Evolutionary conservation across 2,797 vertebrate genomes (phyloP).

Genomic region (Serranus cabrilla): DNA sequence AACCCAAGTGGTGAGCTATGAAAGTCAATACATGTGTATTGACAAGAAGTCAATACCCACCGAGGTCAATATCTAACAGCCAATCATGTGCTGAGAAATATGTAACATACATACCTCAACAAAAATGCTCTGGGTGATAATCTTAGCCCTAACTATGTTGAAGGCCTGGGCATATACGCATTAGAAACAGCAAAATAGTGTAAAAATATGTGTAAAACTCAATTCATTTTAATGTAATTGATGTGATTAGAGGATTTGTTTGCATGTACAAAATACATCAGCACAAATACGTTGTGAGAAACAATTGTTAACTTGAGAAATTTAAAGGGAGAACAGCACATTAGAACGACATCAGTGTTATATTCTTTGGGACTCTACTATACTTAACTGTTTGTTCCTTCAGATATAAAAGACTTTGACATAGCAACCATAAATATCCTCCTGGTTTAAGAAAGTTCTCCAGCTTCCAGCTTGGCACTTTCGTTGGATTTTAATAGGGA

Average conservation of each 20-base stretch:
- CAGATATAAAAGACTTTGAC: background rate
- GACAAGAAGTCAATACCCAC: slow-evolving; percentile 14
- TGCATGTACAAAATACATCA: background rate
- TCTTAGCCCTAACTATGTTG: background rate
- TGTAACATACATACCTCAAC: background rate
- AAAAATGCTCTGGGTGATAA: background rate
- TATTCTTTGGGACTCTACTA: background rate
- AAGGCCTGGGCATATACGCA: background rate
- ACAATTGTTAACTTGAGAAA: background rate
- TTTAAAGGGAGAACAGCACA: background rate
- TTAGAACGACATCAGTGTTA: background rate
- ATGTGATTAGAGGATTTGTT: background rate
- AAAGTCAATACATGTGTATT: background rate
- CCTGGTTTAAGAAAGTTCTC: too few species aligned
- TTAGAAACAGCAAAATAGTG: background rate
- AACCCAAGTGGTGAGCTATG: background rate
- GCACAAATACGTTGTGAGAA: background rate
- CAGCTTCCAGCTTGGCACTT: too few species aligned
- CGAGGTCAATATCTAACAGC: background rate
- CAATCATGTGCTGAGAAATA: background rate
- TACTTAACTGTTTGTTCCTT: background rate
- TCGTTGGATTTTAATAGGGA: too few species aligned
- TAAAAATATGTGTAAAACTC: background rate
- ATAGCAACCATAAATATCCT: too few species aligned
- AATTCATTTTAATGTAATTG: background rate